Percentiles rank a stretch among this genome's conserved stretches.
Evolutionary conservation across 2,113 vertebrate genomes (phyloP).

Genomic region (Podarcis muralis): DNA sequence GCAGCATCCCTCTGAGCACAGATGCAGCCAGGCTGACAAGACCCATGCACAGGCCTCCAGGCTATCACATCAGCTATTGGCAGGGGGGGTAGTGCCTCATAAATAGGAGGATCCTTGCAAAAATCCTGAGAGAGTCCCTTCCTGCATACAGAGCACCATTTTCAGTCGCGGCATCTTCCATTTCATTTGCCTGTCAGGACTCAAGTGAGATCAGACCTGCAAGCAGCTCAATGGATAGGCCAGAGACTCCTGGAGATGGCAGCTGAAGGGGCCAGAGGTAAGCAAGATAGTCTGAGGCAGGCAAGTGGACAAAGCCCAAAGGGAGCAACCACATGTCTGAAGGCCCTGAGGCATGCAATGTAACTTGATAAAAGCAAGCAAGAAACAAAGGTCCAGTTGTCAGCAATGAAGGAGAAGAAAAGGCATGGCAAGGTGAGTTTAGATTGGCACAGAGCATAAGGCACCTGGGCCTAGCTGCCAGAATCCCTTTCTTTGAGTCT

Average conservation of each 20-base stretch:
- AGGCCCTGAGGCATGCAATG: neutral
- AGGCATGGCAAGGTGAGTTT: neutral
- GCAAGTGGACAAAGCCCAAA: neutral
- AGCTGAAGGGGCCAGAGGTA: neutral
- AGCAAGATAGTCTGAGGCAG: neutral
- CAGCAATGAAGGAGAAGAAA: neutral
- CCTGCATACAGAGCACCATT: neutral
- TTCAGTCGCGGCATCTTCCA: slow-evolving; percentile 33
- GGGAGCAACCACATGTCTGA: neutral
- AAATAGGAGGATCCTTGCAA: slow-evolving; percentile 39
- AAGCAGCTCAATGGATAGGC: neutral
- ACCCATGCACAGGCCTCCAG: neutral
- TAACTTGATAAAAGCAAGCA: neutral
- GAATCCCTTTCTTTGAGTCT: neutral
- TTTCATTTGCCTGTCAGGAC: neutral
- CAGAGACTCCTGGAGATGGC: neutral
- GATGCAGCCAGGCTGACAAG: slow-evolving; percentile 29
- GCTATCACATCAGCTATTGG: slow-evolving; percentile 17
- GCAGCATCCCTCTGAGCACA: slow-evolving; percentile 1
- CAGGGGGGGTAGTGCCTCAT: slow-evolving; percentile 35
- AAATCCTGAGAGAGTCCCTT: slow-evolving; percentile 37
- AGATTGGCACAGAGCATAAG: neutral
- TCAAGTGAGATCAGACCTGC: neutral
- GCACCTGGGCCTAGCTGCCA: neutral
- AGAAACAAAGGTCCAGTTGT: neutral